Percentiles rank a stretch among this genome's conserved stretches.
Evolutionary conservation across 2,888 invertebrate species (phyloP).

Genomic region (Cephus rjabovi): DNA sequence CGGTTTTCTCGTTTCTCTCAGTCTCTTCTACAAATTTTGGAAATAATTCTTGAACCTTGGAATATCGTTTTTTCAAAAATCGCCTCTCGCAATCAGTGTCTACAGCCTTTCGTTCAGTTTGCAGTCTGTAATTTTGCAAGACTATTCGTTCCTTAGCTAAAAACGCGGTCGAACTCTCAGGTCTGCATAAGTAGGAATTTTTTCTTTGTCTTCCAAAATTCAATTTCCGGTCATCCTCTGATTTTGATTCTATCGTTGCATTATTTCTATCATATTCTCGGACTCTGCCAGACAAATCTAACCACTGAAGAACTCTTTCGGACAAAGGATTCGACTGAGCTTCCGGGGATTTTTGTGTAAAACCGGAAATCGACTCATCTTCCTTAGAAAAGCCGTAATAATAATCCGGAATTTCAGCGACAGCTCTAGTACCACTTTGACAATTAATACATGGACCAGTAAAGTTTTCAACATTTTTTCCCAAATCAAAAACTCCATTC

Average conservation of each 20-base stretch:
- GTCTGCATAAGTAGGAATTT: slow-evolving; percentile 12
- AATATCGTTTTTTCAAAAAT: background rate
- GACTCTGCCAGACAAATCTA: slow-evolving; percentile 78
- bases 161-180: slow-evolving; percentile 15
- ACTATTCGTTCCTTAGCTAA: slow-evolving; percentile 27
- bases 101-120: slow-evolving; percentile 18
- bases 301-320: slow-evolving; percentile 83
- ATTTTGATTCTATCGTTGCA: background rate
- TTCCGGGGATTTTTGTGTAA: background rate
- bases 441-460: background rate
- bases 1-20: background rate
- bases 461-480: background rate
- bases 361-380: background rate
- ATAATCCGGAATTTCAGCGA: background rate
- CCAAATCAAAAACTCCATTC: background rate
- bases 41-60: background rate
- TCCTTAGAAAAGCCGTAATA: slow-evolving; percentile 7
- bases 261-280: slow-evolving; percentile 30
- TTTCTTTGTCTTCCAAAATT: slow-evolving; percentile 20
- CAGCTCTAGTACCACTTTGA: background rate
- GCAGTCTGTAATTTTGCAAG: slow-evolving; percentile 39
- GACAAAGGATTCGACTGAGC: slow-evolving; percentile 68
- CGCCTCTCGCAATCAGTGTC: background rate
- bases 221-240: slow-evolving; percentile 14
- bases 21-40: background rate